phyloP scores from a whole-genome alignment of 2,888 invertebrate genomes.

The Sphecodes monilicornis region DNA sequence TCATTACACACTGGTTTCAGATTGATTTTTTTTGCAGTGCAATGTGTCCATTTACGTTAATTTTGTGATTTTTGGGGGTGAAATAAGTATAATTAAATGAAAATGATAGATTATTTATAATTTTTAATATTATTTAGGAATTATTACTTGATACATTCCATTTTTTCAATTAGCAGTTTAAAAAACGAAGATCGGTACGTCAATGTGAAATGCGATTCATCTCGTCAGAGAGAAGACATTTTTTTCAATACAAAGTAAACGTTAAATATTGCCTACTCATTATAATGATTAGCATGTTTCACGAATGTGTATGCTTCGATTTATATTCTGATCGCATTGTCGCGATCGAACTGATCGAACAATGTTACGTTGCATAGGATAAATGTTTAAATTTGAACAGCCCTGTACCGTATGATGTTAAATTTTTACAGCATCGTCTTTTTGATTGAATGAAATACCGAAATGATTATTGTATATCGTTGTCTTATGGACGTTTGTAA shows the following conservation, averaged over 20 bases:
- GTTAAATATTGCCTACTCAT: neutral
- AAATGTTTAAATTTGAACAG: conserved; percentile 18
- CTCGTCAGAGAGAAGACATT: neutral
- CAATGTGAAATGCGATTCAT: neutral
- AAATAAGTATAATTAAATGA: neutral
- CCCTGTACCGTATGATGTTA: conserved; percentile 14
- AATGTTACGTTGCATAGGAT: neutral
- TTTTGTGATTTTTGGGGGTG: neutral
- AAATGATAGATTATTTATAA: neutral
- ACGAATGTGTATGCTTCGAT: neutral
- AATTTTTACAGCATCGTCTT: conserved; percentile 22
- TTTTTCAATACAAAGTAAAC: neutral
- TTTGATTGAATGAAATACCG: conserved; percentile 24
- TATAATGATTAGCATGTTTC: neutral
- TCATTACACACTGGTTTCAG: neutral
- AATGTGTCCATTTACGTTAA: neutral
- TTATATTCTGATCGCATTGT: conserved; percentile 11
- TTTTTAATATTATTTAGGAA: conserved; percentile 1
- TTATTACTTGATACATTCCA: neutral
- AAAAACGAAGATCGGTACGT: too few relatives aligned
- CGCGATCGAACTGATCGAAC: neutral
- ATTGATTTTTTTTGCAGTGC: neutral
- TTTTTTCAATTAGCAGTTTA: neutral
- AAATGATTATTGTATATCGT: conserved; percentile 56
- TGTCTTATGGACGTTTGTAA: conserved; percentile 65